phyloP scores from a whole-genome alignment of 2,888 invertebrate species.

The Melanargia galathea region DNA sequence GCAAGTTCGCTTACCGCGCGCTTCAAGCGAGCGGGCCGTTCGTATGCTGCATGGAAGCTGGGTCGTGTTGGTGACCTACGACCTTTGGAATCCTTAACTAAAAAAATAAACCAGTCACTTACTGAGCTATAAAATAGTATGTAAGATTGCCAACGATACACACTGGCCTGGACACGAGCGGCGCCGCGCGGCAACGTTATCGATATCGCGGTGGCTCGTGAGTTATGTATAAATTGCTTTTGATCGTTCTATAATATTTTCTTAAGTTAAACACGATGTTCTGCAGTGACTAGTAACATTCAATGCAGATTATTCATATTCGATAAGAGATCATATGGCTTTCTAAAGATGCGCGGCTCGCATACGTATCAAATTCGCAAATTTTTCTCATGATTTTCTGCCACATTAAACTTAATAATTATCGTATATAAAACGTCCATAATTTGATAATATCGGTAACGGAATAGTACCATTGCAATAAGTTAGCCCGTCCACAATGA shows the following conservation, averaged over 20 bases:
- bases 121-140: conserved; percentile 76
- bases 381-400: conserved; percentile 50
- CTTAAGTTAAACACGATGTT: conserved; percentile 64
- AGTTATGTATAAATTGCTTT: conserved; percentile 60
- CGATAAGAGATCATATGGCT: conserved; percentile 78
- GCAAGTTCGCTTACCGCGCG: no score
- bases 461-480: conserved; percentile 54
- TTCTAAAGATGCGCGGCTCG: conserved; percentile 60
- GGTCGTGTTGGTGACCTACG: no score
- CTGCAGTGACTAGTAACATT: conserved; percentile 47
- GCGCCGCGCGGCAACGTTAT: conserved; percentile 48
- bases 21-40: no score
- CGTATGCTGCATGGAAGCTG: no score
- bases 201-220: conserved; percentile 67
- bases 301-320: conserved; percentile 54
- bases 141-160: conserved; percentile 77
- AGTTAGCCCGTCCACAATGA: conserved; percentile 27
- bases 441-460: conserved; percentile 55
- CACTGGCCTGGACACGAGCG: conserved; percentile 72
- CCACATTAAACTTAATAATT: conserved; percentile 61
- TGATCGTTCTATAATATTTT: conserved; percentile 68
- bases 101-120: conserved; percentile 80
- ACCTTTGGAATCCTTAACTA: conserved; percentile 74
- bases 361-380: conserved; percentile 57
- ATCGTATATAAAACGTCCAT: conserved; percentile 48